These are phyloP conservation scores for Tapera naevia DNA, from an alignment of 2,797 vertebrate species.

Conservation along the genomic window DNA sequence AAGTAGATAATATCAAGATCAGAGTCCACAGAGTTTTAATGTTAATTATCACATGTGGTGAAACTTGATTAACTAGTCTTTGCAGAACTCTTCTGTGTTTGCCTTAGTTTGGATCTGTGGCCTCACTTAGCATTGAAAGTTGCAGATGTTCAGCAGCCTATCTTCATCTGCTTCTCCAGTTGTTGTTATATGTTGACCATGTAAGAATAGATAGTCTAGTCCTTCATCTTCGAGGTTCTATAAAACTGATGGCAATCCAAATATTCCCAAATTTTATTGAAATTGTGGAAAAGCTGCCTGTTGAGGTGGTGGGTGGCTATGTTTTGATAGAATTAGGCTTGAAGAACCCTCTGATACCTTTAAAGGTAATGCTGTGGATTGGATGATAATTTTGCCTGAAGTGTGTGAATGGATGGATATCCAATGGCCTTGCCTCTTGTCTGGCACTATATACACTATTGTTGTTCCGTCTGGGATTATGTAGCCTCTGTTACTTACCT, in stretches of 20 bases:
- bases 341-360: neutral
- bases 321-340: neutral
- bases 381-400: neutral
- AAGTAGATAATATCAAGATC: neutral
- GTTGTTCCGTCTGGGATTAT: neutral
- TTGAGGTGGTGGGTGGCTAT: neutral
- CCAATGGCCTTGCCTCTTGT: neutral
- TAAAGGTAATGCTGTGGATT: neutral
- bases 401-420: neutral
- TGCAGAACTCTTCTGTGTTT: neutral
- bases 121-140: neutral
- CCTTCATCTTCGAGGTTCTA: neutral
- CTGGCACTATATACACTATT: neutral
- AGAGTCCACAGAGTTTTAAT: neutral
- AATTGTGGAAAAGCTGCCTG: neutral
- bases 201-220: neutral
- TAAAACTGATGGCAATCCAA: neutral
- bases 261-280: neutral
- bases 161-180: neutral
- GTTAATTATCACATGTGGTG: neutral
- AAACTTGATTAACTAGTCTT: neutral
- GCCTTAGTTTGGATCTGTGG: neutral
- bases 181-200: neutral
- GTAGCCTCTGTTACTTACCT: neutral
- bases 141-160: neutral